A percentile compares a stretch with the other conserved stretches of the same genome.
Conservation (phyloP, 1,140 invertebrate species). For the Bombus terrestris region DNA sequence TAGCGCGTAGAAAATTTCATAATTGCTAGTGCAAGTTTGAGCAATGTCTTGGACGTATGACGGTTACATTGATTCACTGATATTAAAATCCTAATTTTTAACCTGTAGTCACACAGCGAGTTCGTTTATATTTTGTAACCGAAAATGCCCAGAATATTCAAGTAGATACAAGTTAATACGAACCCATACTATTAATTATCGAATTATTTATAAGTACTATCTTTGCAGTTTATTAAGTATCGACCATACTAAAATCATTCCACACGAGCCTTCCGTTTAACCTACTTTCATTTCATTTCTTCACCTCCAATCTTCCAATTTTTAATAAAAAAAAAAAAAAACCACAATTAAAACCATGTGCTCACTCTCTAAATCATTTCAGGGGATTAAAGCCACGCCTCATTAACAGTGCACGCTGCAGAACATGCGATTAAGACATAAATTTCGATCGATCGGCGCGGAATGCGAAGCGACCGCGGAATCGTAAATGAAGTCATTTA, state of each 20-base stretch:
- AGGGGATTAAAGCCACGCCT: constrained; percentile 15
- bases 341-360: neutral
- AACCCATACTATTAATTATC: neutral
- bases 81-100: neutral
- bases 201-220: neutral
- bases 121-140: neutral
- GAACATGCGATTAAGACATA: constrained; percentile 37
- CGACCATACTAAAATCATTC: no score
- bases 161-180: neutral
- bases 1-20: neutral
- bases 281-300: neutral
- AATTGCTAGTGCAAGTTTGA: neutral
- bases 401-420: neutral
- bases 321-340: neutral
- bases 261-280: neutral
- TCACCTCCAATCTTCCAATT: neutral
- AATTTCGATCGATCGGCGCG: constrained; percentile 22
- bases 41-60: neutral
- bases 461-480: constrained; percentile 23
- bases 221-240: neutral
- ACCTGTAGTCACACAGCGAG: accelerated
- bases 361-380: neutral
- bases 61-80: neutral
- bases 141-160: neutral
- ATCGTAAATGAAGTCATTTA: constrained; percentile 58